Conservation (phyloP, 37 sponge, comb jelly and placozoan genomes). For the Ianthella basta region DNA sequence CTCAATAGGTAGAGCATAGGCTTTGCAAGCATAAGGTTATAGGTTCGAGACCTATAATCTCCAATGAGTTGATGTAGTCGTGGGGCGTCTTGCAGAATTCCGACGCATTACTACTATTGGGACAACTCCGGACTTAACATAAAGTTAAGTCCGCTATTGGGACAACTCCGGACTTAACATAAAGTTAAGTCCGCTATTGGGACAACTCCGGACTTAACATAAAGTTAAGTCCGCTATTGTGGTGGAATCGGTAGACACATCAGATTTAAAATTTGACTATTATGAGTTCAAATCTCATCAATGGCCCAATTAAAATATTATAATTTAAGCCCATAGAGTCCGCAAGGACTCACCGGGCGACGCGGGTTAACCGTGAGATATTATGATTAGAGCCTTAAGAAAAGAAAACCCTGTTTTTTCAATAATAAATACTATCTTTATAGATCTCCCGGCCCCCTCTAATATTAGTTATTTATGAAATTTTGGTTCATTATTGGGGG, state of each 20-base stretch:
- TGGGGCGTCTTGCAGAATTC: too few species aligned
- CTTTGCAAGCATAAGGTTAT: slow-evolving; percentile 63
- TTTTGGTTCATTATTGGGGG: slow-evolving; percentile 78
- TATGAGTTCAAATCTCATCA: slow-evolving; percentile 56
- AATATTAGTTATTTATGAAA: slow-evolving; percentile 85
- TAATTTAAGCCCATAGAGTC: background rate
- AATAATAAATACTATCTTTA: slow-evolving; percentile 59
- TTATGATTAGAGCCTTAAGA: slow-evolving; percentile 50
- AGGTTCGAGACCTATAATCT: slow-evolving; percentile 60
- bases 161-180: too few species aligned
- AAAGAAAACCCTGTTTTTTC: slow-evolving; percentile 57
- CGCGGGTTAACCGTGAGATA: slow-evolving; percentile 3
- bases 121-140: too few species aligned
- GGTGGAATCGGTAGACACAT: slow-evolving; percentile 60
- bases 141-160: too few species aligned
- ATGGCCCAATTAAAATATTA: too few species aligned
- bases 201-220: too few species aligned
- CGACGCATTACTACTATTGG: too few species aligned
- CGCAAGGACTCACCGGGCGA: too few species aligned
- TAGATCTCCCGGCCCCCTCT: slow-evolving; percentile 63
- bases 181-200: too few species aligned
- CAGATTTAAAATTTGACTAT: slow-evolving; percentile 46
- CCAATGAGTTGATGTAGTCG: too few species aligned
- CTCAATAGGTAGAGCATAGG: slow-evolving; percentile 53
- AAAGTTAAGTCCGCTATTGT: too few species aligned